Base-by-base conservation (phyloP, 2,797 vertebrate species). In the Melanogrammus aeglefinus region DNA sequence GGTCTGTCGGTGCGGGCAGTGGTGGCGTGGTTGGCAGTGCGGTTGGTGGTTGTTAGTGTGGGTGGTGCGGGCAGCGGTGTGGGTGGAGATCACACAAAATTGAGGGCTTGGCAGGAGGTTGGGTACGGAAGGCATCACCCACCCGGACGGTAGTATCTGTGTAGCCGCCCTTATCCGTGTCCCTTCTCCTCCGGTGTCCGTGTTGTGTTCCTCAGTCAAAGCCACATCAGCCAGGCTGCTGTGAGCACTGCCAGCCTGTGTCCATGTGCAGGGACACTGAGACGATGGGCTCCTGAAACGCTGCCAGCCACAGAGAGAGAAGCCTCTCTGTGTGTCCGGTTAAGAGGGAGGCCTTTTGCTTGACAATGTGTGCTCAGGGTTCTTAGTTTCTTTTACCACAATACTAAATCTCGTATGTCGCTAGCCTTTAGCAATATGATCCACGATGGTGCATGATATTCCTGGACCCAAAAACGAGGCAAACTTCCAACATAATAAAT, bases 111-210 rank as follows among this genome's bases (percentile, higher is more conserved):
- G 33, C 9, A 29, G 72, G 72, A 80, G 35, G 78, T 74, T 3
- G 13, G 76, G n/a, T 63, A 41, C 63, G 74, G 39, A 24, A 76
- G 57, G 78, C 66, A 71, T 74, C 84, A 72, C n/a, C 76, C 27
- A 83, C 79, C 82, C 71, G 16, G 39, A 79, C 78, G 76, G 71
- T 79, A 75, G 80, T 76, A 78, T 44, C 24, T 72, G 71, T 72
- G 75, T 77, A 63, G 14, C 76, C 35, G 13, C 78, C 33, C 73
- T 82, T 57, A 74, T 86, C 86, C 84, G 33, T 4, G 72, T 24
- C 21, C 71, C 66, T 75, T 76, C 51, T 72, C 36, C 13, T 0
- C 72, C 29, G 47, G 27, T 77, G 76, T 78, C 66, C 70, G 73
- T 79, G 77, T 10, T 33, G 12, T 14, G 44, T 74, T 76, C 79